A percentile compares a stretch with the other conserved stretches of the same genome.
phyloP scores from a whole-genome alignment of 1,140 invertebrate genomes.

The Leptopilina clavipes region DNA sequence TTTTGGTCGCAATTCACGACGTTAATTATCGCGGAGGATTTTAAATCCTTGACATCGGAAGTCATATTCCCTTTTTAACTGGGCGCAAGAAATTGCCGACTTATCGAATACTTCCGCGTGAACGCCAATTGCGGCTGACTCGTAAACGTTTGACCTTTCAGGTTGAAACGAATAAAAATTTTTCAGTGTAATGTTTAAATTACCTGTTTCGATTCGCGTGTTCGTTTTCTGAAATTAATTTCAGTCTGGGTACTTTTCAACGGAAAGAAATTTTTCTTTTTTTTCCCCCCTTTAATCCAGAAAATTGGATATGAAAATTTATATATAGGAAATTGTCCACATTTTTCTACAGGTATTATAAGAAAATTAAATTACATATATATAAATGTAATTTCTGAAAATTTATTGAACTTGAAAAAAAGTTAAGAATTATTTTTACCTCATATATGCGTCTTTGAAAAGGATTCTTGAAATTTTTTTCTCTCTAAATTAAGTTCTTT shows the following conservation, averaged over 20 bases:
- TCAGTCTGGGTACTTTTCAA: conserved; percentile 1
- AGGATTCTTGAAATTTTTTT: too few relatives aligned
- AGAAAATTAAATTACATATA: too few relatives aligned
- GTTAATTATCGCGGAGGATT: neutral
- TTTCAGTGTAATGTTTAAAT: conserved; percentile 28
- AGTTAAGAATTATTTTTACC: too few relatives aligned
- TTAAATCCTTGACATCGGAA: conserved; percentile 29
- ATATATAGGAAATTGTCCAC: neutral
- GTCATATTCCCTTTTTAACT: neutral
- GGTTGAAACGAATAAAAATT: conserved; percentile 26
- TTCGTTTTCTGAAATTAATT: conserved; percentile 27
- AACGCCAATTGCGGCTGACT: conserved; percentile 24
- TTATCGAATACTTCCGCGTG: conserved; percentile 22
- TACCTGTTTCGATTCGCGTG: conserved; percentile 22
- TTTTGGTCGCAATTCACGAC: neutral
- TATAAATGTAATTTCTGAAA: too few relatives aligned
- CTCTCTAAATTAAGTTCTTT: too few relatives aligned
- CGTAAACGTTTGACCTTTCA: conserved; percentile 32
- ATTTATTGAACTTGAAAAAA: too few relatives aligned
- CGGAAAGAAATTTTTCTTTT: neutral
- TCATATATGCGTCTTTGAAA: too few relatives aligned
- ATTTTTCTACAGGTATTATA: too few relatives aligned
- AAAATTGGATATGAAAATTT: neutral
- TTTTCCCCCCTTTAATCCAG: too few relatives aligned
- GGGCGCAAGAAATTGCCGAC: conserved; percentile 23